Evolutionary conservation across 2,113 vertebrate genomes (phyloP).

Genomic region (Telmatochromis brichardi): DNA sequence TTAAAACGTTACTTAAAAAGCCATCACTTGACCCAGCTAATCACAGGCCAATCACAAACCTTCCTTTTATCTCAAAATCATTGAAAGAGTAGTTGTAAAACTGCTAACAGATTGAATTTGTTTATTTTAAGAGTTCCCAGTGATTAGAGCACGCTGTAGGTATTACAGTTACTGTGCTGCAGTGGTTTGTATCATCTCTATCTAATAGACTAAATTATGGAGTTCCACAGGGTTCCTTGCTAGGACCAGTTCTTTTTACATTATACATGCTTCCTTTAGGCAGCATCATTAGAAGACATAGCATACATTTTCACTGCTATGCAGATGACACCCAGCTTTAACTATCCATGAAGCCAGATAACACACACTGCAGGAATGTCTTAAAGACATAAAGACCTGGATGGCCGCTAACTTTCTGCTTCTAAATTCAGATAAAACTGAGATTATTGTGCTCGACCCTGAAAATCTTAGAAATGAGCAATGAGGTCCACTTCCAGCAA

Average conservation of each 20-base stretch:
- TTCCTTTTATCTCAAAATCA: not conserved
- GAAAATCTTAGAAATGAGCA: not conserved
- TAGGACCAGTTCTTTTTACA: not conserved
- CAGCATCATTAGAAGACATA: not conserved
- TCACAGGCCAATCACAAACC: not conserved
- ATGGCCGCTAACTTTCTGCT: rapidly evolving
- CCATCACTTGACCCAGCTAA: not conserved
- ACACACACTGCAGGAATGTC: not conserved
- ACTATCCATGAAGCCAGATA: rapidly evolving
- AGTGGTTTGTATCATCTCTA: not conserved
- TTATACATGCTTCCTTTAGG: not conserved
- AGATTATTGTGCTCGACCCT: rapidly evolving
- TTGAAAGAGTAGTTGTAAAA: not conserved
- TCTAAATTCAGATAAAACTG: not conserved
- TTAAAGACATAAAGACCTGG: not conserved
- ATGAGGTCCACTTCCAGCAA: not conserved
- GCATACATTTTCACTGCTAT: not conserved
- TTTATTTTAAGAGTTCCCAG: not conserved
- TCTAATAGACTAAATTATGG: not conserved
- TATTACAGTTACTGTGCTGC: rapidly evolving
- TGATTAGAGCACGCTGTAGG: not conserved
- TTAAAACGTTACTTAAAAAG: not conserved
- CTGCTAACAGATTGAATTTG: rapidly evolving
- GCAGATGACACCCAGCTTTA: not conserved
- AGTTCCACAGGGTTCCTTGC: rapidly evolving